A percentile compares a stretch with the other conserved stretches of the same genome.
phyloP scores from a whole-genome alignment of 2,888 invertebrate species.

The Coleophora deauratella region DNA sequence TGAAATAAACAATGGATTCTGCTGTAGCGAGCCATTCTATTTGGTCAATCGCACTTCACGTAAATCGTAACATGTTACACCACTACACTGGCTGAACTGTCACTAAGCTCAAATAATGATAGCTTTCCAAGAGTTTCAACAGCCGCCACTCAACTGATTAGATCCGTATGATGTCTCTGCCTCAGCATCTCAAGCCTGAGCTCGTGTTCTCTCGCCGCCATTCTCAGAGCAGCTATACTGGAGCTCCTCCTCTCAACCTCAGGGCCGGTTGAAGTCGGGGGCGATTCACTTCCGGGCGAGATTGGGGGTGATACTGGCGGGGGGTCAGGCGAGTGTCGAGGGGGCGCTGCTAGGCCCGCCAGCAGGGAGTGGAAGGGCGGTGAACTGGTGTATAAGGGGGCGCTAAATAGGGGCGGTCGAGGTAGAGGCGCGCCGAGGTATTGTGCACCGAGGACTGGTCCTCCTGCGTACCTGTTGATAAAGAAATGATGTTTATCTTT shows the following conservation, averaged over 20 bases:
- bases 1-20: too few relatives aligned
- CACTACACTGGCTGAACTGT: too few relatives aligned
- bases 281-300: constrained; percentile 68
- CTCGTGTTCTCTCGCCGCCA: constrained; percentile 93
- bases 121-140: too few relatives aligned
- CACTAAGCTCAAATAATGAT: too few relatives aligned
- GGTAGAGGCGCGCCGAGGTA: constrained; percentile 69
- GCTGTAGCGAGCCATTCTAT: too few relatives aligned
- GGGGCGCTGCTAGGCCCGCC: constrained; percentile 62
- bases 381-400: constrained; percentile 78
- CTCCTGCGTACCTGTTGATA: constrained; percentile 47
- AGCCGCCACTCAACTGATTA: constrained; percentile 80
- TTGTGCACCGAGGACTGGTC: constrained; percentile 54
- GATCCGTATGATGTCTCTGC: constrained; percentile 82
- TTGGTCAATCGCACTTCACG: too few relatives aligned
- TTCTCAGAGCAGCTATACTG: constrained; percentile 88
- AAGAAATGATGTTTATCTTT: not conserved
- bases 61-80: too few relatives aligned
- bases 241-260: constrained; percentile 89
- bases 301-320: constrained; percentile 72
- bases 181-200: constrained; percentile 86
- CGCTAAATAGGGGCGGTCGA: constrained; percentile 72
- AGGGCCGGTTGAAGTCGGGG: constrained; percentile 67
- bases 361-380: constrained; percentile 61
- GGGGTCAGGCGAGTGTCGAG: constrained; percentile 57